phyloP scores from a whole-genome alignment of 2,113 vertebrate species.

The Thymallus thymallus region DNA sequence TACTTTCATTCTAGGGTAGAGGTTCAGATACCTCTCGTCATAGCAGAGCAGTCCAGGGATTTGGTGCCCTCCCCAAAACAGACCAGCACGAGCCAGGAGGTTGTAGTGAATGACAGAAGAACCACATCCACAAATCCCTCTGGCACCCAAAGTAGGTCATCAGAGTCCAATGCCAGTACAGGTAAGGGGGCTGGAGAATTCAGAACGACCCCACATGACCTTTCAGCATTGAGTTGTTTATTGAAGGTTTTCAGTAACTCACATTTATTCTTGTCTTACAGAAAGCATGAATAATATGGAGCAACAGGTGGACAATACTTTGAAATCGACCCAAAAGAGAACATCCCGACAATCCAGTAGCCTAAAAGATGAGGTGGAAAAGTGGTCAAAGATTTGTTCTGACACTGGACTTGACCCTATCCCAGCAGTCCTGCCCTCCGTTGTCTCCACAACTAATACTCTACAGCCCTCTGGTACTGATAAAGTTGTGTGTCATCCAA shows the following conservation, averaged over 20 bases:
- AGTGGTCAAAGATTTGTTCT: conserved; percentile 13
- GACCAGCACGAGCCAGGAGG: no score
- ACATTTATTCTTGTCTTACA: conserved; percentile 11
- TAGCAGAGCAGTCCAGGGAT: no score
- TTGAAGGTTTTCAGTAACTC: neutral
- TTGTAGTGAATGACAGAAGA: no score
- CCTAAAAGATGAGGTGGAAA: conserved; percentile 21
- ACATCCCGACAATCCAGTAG: conserved; percentile 7
- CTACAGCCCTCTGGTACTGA: neutral
- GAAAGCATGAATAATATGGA: conserved; percentile 5
- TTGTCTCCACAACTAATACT: neutral
- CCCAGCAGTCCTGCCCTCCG: neutral
- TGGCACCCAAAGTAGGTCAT: no score
- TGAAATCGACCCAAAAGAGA: neutral
- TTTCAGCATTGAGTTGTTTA: neutral
- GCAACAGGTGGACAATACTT: neutral
- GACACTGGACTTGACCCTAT: conserved; percentile 19
- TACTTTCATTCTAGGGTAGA: no score
- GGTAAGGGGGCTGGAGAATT: no score
- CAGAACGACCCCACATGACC: no score
- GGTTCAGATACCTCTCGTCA: no score
- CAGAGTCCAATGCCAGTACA: no score
- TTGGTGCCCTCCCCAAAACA: no score
- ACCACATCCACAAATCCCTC: no score
- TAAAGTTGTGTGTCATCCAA: neutral